These are phyloP conservation scores for Spodoptera littoralis DNA, from an alignment of 2,888 invertebrate genomes.

Conservation along the genomic window DNA sequence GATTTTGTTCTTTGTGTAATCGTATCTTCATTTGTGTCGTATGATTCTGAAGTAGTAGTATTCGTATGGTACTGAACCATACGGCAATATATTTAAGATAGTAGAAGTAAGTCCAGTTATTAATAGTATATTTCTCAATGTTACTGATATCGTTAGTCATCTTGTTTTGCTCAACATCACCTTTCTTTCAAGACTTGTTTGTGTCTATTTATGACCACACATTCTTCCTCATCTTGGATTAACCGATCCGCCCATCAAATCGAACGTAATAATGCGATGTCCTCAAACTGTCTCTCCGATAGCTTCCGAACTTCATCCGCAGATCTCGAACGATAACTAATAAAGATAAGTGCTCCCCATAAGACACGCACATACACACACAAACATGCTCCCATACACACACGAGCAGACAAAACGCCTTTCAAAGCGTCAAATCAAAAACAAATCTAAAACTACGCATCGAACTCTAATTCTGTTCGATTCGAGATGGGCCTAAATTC, in stretches of 20 bases:
- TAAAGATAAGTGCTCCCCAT: constrained; percentile 42
- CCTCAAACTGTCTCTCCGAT: constrained; percentile 12
- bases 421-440: constrained; percentile 42
- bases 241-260: constrained; percentile 1
- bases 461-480: constrained; percentile 41
- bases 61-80: no score
- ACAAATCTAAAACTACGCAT: constrained; percentile 47
- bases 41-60: no score
- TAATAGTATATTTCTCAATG: no score
- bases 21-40: no score
- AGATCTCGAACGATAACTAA: constrained; percentile 42
- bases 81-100: no score
- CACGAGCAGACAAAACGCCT: not conserved
- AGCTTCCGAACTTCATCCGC: constrained; percentile 1
- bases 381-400: constrained; percentile 1
- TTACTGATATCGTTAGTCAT: no score
- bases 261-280: constrained; percentile 14
- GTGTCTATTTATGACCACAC: not conserved
- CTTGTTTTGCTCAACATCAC: no score
- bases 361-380: constrained; percentile 9
- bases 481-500: constrained; percentile 36
- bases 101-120: no score
- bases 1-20: constrained; percentile 2
- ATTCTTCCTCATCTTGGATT: no score
- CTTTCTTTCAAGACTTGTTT: not conserved